Evolutionary conservation across 2,113 vertebrate genomes (phyloP), one percentile per base, ranked within the genome.

Genomic region (Jaculus jaculus): DNA sequence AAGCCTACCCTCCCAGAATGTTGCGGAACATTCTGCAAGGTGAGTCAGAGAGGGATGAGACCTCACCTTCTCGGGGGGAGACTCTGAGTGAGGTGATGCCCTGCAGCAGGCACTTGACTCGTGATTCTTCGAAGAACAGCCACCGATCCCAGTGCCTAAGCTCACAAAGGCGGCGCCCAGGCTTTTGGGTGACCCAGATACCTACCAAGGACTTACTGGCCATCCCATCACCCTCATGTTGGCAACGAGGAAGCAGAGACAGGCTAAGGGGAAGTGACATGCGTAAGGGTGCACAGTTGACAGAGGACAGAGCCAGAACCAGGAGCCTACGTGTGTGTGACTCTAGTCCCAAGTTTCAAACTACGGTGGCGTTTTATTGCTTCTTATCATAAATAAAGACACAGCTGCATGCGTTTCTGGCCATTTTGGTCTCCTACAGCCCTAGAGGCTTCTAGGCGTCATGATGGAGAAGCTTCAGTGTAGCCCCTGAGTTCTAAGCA

Each of bases 21-120:
- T 12, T n/a, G 28, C 12, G 26, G 1, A 6, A 10, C 0, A 16
- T 71, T 39, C 17, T 17, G 13, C 6, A 34, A 77, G 66, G 60
- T 0, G 32, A 61, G 18, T 72, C 7, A 24, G 32, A 13, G 34
- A 69, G 78, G 58, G 6, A 34, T 23, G 26, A 65, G 37, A 28
- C 1, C 65, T 12, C 17, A 24, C 16, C 32, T 54, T 84, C 83
- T 32, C 17, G 51, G 82, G 17, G 0, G 28, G 81, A 84, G 39
- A 16, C 23, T 47, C 54, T 24, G 34, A 15, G 42, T n/a, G 24
- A 34, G 5, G 23, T 18, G 0, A 0, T 3, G 63, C 15, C 32
- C 3, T 8, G 20, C 0, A 5, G 32, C 81, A 71, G 37, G 4
- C 15, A 3, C 47, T 5, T 23, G 58, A 54, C n/a, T 37, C 54